Evolutionary conservation across 2,888 invertebrate genomes (phyloP).

Genomic region (Trichogramma dendrolimi): DNA sequence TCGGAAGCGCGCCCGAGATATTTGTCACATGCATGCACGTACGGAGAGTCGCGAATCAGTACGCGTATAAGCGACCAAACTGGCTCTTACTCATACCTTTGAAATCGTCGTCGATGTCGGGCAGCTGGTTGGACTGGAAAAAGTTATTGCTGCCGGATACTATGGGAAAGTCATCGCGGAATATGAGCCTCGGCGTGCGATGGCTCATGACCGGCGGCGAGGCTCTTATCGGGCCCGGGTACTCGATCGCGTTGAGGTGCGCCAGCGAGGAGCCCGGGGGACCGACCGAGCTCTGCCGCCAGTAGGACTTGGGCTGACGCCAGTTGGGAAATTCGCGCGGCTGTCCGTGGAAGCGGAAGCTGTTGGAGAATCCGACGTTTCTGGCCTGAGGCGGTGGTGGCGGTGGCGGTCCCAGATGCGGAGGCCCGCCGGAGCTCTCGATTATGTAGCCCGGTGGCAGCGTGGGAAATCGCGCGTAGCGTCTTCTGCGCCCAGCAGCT

Average conservation of each 20-base stretch:
- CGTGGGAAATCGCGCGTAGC: constrained; percentile 44
- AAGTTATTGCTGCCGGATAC: constrained; percentile 39
- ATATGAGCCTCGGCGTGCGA: constrained; percentile 47
- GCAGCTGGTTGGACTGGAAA: constrained; percentile 48
- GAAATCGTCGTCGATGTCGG: constrained; percentile 46
- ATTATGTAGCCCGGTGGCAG: constrained; percentile 35
- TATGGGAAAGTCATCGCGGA: constrained; percentile 47
- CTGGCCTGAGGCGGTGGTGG: constrained; percentile 25
- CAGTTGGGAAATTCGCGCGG: constrained; percentile 35
- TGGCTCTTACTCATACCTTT: constrained; percentile 38
- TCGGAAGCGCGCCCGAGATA: no score
- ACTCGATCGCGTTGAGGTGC: constrained; percentile 24
- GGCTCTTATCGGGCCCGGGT: constrained; percentile 21
- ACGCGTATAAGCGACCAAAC: no score
- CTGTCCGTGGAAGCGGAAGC: constrained; percentile 33
- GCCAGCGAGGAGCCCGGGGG: constrained; percentile 4
- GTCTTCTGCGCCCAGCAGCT: constrained; percentile 31
- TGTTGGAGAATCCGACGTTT: constrained; percentile 29
- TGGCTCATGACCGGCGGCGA: constrained; percentile 44
- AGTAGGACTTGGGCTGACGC: constrained; percentile 47
- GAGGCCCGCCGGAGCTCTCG: constrained; percentile 33
- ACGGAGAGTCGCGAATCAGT: no score
- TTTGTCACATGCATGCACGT: no score
- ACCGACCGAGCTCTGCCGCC: constrained; percentile 38
- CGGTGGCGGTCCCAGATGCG: constrained; percentile 11